Base-by-base conservation (phyloP, 2,797 vertebrate species). In the Manis javanica region DNA sequence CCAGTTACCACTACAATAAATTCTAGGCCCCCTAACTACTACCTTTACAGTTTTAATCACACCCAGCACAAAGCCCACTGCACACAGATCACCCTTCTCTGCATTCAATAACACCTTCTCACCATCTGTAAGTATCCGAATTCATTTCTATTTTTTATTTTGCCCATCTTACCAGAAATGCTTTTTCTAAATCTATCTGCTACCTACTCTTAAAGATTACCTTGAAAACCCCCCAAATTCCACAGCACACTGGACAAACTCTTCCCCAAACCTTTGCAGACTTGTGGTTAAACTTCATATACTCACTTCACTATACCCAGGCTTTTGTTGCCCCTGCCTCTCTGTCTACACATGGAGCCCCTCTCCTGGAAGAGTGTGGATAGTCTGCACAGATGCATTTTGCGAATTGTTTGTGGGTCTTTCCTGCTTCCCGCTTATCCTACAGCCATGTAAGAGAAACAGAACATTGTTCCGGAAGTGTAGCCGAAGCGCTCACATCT, bases 131-230 rank as follows among this genome's bases (percentile, higher is more conserved):
- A 83, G 88, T 24, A 59, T 7, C 37, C 29, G 37, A 59, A 55
- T 59, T 64, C 68, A 75, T 84, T 89, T 92, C 46, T 57, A 19
- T 42, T 90, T 66, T 79, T 9, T 53, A 18, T 79, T 46, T 57
- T 69, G n/a, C 16, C 42, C 24, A 11, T 77, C 29, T 51, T 85
- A 6, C 16, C 49, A 59, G n/a, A 78, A 31, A 39, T 3, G 55
- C 15, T 18, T 86, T 94, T 92, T 86, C 51, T 77, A 83, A 57
- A 82, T 63, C 78, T 5, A 64, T 82, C 39, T 59, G 26, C 7
- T 49, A 59, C 6, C 46, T 55, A 59, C 16, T 12, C 5, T 83
- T 53, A 61, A 61, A 81, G 51, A 68, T 55, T 87, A 37, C 31
- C 14, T 29, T 53, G 42, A 78, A 86, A 18, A 90, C 11, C 9